Evolutionary conservation across 1,140 invertebrate genomes (phyloP).

Genomic region (Meloidogyne hapla): DNA sequence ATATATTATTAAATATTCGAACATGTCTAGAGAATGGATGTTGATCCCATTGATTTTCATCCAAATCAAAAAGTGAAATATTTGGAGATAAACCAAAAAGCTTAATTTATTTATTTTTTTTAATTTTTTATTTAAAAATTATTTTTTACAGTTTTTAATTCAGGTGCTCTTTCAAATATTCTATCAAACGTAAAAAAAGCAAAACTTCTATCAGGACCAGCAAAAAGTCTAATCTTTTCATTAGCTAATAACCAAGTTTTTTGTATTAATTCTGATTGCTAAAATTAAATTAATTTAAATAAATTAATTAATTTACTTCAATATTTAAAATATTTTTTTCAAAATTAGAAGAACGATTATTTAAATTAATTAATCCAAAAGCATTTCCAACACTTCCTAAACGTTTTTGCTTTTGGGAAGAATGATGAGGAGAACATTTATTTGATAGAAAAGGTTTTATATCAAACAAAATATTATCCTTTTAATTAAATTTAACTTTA

Average conservation of each 20-base stretch:
- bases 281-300: neutral
- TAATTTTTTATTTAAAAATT: constrained; percentile 2
- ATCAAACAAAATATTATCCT: neutral
- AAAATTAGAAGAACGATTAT: constrained; percentile 2
- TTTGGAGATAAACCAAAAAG: constrained; percentile 24
- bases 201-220: constrained; percentile 13
- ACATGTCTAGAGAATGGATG: constrained; percentile 22
- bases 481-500: neutral
- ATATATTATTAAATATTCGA: constrained; percentile 28
- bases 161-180: constrained; percentile 26
- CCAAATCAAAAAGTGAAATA: constrained; percentile 14
- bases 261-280: constrained; percentile 20
- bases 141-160: constrained; percentile 19
- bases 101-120: too few species aligned
- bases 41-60: constrained; percentile 2
- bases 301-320: neutral
- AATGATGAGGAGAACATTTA: neutral
- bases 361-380: neutral
- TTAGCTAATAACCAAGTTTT: constrained; percentile 18
- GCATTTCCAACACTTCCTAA: neutral
- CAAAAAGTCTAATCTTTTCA: constrained; percentile 16
- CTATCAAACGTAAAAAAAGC: constrained; percentile 24
- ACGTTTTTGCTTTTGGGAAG: neutral
- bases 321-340: neutral
- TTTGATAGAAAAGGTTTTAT: neutral